phyloP scores from a whole-genome alignment of 2,113 vertebrate genomes.

The Lichenostomus cassidix region DNA sequence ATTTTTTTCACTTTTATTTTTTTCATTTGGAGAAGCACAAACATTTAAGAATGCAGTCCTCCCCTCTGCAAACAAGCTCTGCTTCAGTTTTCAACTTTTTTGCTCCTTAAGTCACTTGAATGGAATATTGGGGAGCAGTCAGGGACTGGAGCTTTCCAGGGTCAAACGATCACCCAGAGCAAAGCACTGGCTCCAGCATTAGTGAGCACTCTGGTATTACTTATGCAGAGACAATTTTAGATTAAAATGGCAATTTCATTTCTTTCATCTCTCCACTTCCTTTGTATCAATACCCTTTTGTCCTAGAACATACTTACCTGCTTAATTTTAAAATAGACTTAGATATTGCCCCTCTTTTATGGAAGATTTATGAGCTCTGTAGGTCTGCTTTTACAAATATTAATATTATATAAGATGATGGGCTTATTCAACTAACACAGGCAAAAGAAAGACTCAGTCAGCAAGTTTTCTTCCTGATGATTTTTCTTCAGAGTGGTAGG shows the following conservation, averaged over 20 bases:
- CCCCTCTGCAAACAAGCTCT: not conserved
- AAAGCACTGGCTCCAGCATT: not conserved
- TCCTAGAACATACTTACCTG: constrained; percentile 30
- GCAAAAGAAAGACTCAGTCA: not conserved
- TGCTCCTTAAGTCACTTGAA: not conserved
- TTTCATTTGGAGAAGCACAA: not conserved
- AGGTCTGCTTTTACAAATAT: constrained; percentile 59
- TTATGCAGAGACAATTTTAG: not conserved
- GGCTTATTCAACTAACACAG: constrained; percentile 31
- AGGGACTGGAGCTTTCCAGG: not conserved
- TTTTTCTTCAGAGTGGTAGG: not conserved
- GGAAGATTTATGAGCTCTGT: constrained; percentile 49
- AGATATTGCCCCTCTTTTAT: constrained; percentile 17
- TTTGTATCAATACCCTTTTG: constrained; percentile 19
- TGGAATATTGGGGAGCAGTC: not conserved
- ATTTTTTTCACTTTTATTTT: not conserved
- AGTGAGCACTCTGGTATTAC: not conserved
- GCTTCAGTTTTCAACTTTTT: not conserved
- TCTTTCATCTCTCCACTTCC: not conserved
- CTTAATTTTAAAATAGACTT: not conserved
- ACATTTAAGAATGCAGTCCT: not conserved
- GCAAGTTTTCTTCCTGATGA: constrained; percentile 30
- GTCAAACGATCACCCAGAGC: not conserved
- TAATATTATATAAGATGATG: constrained; percentile 55
- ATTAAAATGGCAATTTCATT: constrained; percentile 34